phyloP scores from a whole-genome alignment of 2,797 vertebrate genomes.

The Perodicticus potto region DNA sequence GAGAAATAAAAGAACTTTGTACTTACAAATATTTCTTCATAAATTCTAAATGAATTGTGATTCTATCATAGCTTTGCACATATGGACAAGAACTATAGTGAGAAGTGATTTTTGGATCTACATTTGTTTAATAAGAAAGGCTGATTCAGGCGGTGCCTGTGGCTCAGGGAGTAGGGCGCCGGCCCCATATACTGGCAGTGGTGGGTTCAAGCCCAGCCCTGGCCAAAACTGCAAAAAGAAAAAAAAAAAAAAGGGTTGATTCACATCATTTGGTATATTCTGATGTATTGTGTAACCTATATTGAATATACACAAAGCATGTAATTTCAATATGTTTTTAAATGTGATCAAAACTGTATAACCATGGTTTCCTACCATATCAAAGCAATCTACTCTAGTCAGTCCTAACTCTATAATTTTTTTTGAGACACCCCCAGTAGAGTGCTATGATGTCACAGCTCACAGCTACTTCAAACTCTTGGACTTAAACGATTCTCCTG shows the following conservation, averaged over 20 bases:
- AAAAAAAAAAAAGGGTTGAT: neutral
- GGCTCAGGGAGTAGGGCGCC: no score
- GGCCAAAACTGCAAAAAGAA: no score
- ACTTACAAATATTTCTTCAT: neutral
- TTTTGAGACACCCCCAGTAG: no score
- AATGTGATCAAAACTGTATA: neutral
- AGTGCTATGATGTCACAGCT: no score
- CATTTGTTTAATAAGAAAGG: constrained; percentile 23
- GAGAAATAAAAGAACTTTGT: neutral
- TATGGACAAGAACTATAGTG: neutral
- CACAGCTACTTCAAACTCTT: no score
- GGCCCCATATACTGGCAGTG: no score
- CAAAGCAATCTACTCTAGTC: neutral
- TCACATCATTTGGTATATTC: neutral
- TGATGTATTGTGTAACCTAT: neutral
- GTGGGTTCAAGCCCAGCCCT: no score
- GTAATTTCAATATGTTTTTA: constrained; percentile 45
- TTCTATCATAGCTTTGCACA: neutral
- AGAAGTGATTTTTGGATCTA: constrained; percentile 18
- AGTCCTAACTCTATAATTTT: neutral
- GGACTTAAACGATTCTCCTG: no score
- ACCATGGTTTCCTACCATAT: neutral
- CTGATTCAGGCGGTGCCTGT: neutral
- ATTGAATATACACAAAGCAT: neutral
- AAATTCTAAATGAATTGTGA: constrained; percentile 22